Percentiles rank a stretch among this genome's conserved stretches.
phyloP scores from a whole-genome alignment of 2,888 invertebrate genomes.

The Temnothorax unifasciatus region DNA sequence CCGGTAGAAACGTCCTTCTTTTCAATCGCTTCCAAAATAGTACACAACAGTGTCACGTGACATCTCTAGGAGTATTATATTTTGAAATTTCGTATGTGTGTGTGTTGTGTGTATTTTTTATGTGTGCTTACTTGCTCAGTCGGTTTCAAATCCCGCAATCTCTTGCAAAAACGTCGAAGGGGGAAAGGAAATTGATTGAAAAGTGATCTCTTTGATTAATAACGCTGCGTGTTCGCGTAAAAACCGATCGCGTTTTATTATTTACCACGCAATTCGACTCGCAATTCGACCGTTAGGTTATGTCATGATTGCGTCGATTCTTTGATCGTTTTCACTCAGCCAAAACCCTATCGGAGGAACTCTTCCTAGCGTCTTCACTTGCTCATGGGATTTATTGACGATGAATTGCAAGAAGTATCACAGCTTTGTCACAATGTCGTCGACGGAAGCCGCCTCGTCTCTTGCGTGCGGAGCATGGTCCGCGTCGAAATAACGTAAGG shows the following conservation, averaged over 20 bases:
- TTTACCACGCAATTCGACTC: neutral
- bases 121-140: too few species aligned
- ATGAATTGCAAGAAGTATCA: slow-evolving; percentile 90
- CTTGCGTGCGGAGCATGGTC: slow-evolving; percentile 90
- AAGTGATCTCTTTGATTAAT: neutral
- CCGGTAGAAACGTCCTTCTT: neutral
- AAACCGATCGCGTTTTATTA: neutral
- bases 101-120: neutral
- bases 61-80: neutral
- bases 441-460: slow-evolving; percentile 89
- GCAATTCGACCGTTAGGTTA: slow-evolving; percentile 45
- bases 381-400: slow-evolving; percentile 89
- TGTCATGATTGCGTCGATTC: slow-evolving; percentile 23
- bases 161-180: neutral
- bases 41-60: neutral
- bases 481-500: slow-evolving; percentile 89
- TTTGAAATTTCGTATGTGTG: neutral
- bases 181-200: neutral
- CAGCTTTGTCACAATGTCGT: slow-evolving; percentile 89
- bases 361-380: slow-evolving; percentile 22
- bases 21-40: neutral
- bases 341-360: neutral
- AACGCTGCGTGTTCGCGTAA: neutral
- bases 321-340: neutral
- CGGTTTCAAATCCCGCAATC: neutral